Conservation (phyloP, 2,113 vertebrate genomes). For the Tachycineta bicolor region DNA sequence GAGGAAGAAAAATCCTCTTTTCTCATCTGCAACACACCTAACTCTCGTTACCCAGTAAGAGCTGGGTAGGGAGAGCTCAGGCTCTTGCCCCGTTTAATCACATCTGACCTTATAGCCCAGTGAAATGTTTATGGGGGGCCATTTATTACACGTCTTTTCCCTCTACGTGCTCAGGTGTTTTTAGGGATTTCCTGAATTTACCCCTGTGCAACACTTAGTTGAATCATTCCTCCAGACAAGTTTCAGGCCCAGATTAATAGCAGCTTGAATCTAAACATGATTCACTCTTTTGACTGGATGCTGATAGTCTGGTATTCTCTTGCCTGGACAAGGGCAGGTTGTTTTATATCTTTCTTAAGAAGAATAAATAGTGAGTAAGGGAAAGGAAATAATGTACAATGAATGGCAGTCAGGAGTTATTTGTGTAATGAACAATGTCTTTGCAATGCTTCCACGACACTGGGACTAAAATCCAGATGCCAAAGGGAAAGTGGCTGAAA, state of each 20-base stretch:
- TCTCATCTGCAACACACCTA: neutral
- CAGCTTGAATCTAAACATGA: neutral
- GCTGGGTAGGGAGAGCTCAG: neutral
- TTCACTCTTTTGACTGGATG: neutral
- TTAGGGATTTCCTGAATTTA: constrained; percentile 21
- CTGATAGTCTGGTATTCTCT: neutral
- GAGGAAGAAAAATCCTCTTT: neutral
- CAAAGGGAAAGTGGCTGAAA: constrained; percentile 24
- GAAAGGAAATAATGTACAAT: constrained; percentile 2
- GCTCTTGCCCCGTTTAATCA: neutral
- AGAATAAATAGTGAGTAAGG: neutral
- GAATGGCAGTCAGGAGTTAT: neutral
- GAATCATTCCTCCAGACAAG: neutral
- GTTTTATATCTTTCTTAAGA: constrained; percentile 26
- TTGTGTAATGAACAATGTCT: constrained; percentile 8
- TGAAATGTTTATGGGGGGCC: neutral
- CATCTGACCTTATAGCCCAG: neutral
- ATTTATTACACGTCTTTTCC: constrained; percentile 7
- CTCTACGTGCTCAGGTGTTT: neutral
- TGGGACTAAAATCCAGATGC: neutral
- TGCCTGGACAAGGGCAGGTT: neutral
- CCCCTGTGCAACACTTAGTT: neutral
- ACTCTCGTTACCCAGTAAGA: neutral
- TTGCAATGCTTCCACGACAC: neutral
- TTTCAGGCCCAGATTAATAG: neutral